These are phyloP conservation scores for Empis stercorea DNA, from an alignment of 2,888 invertebrate genomes.

Conservation along the genomic window DNA sequence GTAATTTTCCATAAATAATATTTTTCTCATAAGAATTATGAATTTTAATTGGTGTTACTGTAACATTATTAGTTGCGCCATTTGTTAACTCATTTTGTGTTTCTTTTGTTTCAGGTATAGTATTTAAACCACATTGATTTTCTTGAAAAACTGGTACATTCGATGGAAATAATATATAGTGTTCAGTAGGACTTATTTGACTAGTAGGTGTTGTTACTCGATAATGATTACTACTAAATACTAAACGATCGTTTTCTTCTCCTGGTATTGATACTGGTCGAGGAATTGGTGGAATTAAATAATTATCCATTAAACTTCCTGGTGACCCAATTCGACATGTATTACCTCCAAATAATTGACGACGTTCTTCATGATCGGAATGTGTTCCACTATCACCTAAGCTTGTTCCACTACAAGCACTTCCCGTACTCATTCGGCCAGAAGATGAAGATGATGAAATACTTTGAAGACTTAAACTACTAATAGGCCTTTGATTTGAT, in stretches of 20 bases:
- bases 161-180: constrained; percentile 35
- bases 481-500: constrained; percentile 45
- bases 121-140: constrained; percentile 30
- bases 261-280: constrained; percentile 37
- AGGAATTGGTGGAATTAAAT: constrained; percentile 50
- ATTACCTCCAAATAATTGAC: constrained; percentile 18
- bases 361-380: constrained; percentile 67
- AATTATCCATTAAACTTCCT: constrained; percentile 41
- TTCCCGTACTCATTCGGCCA: constrained; percentile 67
- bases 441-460: constrained; percentile 59
- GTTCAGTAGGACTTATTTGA: constrained; percentile 24
- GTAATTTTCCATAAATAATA: constrained; percentile 32
- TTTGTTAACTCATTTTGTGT: constrained; percentile 18
- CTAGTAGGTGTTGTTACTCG: constrained; percentile 31
- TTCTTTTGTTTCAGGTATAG: constrained; percentile 34
- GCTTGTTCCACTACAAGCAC: constrained; percentile 59
- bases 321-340: constrained; percentile 28
- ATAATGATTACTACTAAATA: constrained; percentile 22
- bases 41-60: constrained; percentile 33
- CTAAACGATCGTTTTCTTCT: constrained; percentile 31
- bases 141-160: constrained; percentile 29
- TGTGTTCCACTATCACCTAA: constrained; percentile 75
- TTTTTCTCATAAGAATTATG: constrained; percentile 26
- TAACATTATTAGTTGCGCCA: constrained; percentile 18
- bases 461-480: constrained; percentile 54